A percentile compares a stretch with the other conserved stretches of the same genome.
These are phyloP conservation scores for Chironomus riparius DNA, from an alignment of 2,888 invertebrate genomes.

Conservation along the genomic window DNA sequence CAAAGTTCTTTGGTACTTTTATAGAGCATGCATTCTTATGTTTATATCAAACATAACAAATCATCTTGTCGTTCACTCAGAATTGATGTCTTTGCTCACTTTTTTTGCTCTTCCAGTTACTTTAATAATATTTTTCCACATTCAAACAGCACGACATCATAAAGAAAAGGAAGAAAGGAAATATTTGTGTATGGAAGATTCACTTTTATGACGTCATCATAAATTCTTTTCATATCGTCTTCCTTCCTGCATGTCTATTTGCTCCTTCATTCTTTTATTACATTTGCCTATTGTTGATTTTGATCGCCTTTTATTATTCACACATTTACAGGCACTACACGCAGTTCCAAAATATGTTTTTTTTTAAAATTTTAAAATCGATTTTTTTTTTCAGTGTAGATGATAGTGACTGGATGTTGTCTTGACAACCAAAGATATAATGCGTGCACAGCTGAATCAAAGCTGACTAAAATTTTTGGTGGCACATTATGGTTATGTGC, in stretches of 20 bases:
- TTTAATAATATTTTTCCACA: not conserved
- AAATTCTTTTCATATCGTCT: too few relatives aligned
- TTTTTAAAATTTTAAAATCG: not conserved
- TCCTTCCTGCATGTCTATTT: too few relatives aligned
- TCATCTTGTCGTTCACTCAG: not conserved
- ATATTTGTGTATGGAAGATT: too few relatives aligned
- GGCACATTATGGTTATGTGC: too few relatives aligned
- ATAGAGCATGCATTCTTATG: not conserved
- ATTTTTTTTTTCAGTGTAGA: not conserved
- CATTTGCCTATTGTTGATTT: too few relatives aligned
- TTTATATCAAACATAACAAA: constrained; percentile 10
- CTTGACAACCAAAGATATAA: too few relatives aligned
- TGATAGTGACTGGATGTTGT: not conserved
- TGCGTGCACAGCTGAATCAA: not conserved
- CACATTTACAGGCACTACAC: not conserved
- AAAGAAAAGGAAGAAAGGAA: too few relatives aligned
- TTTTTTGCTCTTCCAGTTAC: not conserved
- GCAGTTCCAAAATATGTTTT: not conserved
- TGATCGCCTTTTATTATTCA: not conserved
- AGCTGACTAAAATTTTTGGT: too few relatives aligned
- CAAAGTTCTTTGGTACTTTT: not conserved
- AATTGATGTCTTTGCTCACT: not conserved
- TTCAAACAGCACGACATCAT: too few relatives aligned
- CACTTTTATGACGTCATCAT: too few relatives aligned
- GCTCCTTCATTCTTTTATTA: too few relatives aligned